phyloP scores from a whole-genome alignment of 2,888 invertebrate species.

The Netelia melanura region DNA sequence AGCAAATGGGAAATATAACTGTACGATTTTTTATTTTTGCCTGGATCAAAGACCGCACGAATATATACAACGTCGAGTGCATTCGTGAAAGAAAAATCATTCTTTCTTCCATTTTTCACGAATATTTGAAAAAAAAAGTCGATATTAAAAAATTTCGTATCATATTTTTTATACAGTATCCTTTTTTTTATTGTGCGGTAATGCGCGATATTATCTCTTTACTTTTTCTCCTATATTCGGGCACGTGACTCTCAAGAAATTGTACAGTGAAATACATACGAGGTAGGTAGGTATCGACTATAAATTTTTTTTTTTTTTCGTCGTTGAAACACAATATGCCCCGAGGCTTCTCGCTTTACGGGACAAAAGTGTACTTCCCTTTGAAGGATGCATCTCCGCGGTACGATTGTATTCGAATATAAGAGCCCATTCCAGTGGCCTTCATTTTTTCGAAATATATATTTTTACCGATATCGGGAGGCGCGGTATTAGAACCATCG shows the following conservation, averaged over 20 bases:
- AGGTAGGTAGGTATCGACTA: slow-evolving; percentile 46
- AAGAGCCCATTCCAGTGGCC: slow-evolving; percentile 37
- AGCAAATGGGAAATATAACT: slow-evolving; percentile 31
- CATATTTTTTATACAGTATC: neutral
- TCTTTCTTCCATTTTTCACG: neutral
- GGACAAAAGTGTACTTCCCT: slow-evolving; percentile 32
- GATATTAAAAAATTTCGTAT: slow-evolving; percentile 23
- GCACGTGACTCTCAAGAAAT: slow-evolving; percentile 15
- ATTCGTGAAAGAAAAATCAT: neutral
- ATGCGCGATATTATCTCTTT: slow-evolving; percentile 30
- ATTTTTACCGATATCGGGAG: slow-evolving; percentile 7
- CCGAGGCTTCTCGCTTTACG: slow-evolving; percentile 26
- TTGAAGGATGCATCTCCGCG: slow-evolving; percentile 16
- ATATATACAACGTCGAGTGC: neutral
- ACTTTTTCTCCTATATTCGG: slow-evolving; percentile 12
- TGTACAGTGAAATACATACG: slow-evolving; percentile 22
- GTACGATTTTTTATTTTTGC: neutral
- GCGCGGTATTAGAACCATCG: slow-evolving; percentile 48
- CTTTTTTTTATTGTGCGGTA: neutral
- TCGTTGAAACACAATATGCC: slow-evolving; percentile 50
- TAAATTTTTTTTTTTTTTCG: slow-evolving; percentile 44
- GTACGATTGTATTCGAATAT: slow-evolving; percentile 42
- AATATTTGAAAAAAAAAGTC: neutral
- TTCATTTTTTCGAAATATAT: slow-evolving; percentile 44
- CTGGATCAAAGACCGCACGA: neutral